Conservation (phyloP, 2,113 vertebrate species). For the Noturus placidus region DNA sequence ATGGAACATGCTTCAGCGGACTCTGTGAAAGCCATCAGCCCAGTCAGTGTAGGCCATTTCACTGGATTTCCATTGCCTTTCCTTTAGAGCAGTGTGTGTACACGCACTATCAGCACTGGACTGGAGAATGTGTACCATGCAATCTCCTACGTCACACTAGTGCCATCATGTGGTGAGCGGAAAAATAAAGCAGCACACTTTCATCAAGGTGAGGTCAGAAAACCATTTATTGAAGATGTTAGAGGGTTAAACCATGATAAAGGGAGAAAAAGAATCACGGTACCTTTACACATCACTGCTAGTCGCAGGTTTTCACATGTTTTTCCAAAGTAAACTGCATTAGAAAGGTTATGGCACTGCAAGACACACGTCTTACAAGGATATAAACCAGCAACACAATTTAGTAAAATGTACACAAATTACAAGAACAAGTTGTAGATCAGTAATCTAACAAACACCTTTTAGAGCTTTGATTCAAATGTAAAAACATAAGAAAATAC, state of each 20-base stretch:
- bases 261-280: slow-evolving; percentile 41
- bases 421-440: slow-evolving; percentile 33
- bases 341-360: slow-evolving; percentile 47
- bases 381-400: slow-evolving; percentile 50
- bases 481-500: slow-evolving; percentile 54
- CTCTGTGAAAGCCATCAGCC: slow-evolving; percentile 54
- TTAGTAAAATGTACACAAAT: slow-evolving; percentile 53
- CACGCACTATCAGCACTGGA: neutral
- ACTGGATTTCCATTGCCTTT: slow-evolving; percentile 11
- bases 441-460: slow-evolving; percentile 35
- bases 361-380: slow-evolving; percentile 49
- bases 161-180: slow-evolving; percentile 39
- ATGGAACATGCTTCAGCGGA: slow-evolving; percentile 17
- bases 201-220: slow-evolving; percentile 37
- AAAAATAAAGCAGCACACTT: neutral
- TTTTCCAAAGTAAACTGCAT: slow-evolving; percentile 46
- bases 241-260: slow-evolving; percentile 45
- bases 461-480: slow-evolving; percentile 46
- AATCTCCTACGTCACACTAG: neutral
- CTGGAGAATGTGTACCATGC: neutral
- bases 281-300: slow-evolving; percentile 41
- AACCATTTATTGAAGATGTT: slow-evolving; percentile 51
- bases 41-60: neutral
- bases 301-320: slow-evolving; percentile 29
- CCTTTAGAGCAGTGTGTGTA: neutral